A percentile compares a stretch with the other conserved stretches of the same genome.
Evolutionary conservation across 23 tunicate genomes (phyloP).

Genomic region (Styela plicata): DNA sequence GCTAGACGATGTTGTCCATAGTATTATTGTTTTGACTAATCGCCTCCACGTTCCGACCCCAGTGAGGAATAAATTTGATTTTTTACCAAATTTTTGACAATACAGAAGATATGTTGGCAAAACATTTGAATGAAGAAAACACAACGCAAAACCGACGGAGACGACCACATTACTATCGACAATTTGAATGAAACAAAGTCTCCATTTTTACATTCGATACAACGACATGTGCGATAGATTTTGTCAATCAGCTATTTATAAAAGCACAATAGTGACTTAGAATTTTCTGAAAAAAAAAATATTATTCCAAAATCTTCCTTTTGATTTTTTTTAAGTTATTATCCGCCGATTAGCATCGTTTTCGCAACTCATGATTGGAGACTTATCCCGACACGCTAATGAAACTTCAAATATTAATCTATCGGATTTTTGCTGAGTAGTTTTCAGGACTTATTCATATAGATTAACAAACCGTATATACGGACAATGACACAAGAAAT

Average conservation of each 20-base stretch:
- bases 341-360: slow-evolving; percentile 21
- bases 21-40: background rate
- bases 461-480: background rate
- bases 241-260: background rate
- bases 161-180: background rate
- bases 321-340: background rate
- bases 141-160: background rate
- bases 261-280: background rate
- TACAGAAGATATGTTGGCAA: background rate
- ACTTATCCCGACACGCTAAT: slow-evolving; percentile 37
- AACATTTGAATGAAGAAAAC: background rate
- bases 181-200: slow-evolving; percentile 11
- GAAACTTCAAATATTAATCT: background rate
- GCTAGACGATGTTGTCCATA: background rate
- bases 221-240: background rate
- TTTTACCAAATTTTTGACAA: background rate
- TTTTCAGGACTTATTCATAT: background rate
- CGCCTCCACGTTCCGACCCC: background rate
- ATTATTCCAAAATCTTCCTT: background rate
- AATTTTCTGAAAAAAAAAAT: background rate
- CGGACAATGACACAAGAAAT: slow-evolving; percentile 26
- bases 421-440: background rate
- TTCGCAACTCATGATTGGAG: slow-evolving; percentile 37
- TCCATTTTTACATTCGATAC: slow-evolving; percentile 4
- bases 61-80: background rate